Conservation (phyloP, 2,797 vertebrate species). For the Etheostoma perlongum region DNA sequence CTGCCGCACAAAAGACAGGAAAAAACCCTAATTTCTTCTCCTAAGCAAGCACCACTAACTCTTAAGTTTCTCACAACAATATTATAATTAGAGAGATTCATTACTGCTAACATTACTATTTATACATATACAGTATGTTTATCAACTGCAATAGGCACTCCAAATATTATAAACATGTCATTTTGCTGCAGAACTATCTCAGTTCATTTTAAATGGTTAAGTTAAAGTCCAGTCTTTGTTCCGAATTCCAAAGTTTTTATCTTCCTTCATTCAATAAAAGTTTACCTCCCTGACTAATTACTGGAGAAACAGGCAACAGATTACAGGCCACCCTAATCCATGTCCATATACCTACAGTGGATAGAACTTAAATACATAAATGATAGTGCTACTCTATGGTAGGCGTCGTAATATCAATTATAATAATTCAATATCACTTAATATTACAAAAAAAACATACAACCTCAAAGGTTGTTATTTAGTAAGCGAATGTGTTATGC, state of each 20-base stretch:
- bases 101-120: too few relatives aligned
- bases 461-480: background rate
- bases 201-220: too few relatives aligned
- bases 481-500: constrained; percentile 35
- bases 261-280: background rate
- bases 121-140: too few relatives aligned
- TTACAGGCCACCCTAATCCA: background rate
- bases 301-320: background rate
- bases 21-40: too few relatives aligned
- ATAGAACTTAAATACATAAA: background rate
- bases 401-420: background rate
- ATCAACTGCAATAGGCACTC: too few relatives aligned
- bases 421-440: constrained; percentile 3
- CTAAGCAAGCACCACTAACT: too few relatives aligned
- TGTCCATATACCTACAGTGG: background rate
- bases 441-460: constrained; percentile 14
- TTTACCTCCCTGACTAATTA: background rate
- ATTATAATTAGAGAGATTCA: too few relatives aligned
- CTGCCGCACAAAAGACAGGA: too few relatives aligned
- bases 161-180: too few relatives aligned
- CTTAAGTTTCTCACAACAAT: too few relatives aligned
- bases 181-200: too few relatives aligned
- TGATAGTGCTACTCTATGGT: background rate
- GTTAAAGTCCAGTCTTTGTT: background rate
- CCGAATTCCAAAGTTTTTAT: background rate